These are phyloP conservation scores for Hydrophis major DNA, from an alignment of 2,797 vertebrate species.

Conservation along the genomic window DNA sequence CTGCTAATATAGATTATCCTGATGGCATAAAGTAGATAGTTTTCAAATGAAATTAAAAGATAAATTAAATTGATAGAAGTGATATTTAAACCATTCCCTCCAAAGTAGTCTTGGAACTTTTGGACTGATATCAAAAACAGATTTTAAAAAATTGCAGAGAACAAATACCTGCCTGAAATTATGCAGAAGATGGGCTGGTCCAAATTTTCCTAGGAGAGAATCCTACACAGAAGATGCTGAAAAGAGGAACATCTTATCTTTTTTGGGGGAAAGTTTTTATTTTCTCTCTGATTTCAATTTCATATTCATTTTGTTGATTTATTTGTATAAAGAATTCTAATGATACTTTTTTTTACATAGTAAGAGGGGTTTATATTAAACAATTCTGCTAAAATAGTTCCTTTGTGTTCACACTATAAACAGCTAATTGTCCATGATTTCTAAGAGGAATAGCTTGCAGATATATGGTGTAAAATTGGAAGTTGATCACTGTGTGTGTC, in stretches of 20 bases:
- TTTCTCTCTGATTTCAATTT: background rate
- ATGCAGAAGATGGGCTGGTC: background rate
- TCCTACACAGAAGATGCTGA: background rate
- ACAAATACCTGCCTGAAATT: background rate
- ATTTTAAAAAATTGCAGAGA: background rate
- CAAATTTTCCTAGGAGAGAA: background rate
- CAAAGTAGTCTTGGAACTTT: background rate
- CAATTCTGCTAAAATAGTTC: constrained; percentile 11
- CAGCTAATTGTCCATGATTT: background rate
- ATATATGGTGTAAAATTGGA: constrained; percentile 2
- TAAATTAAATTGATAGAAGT: background rate
- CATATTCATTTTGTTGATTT: background rate
- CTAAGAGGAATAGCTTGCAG: constrained; percentile 11
- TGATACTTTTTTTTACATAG: background rate
- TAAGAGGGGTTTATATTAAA: background rate
- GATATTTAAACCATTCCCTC: background rate
- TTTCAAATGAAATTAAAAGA: background rate
- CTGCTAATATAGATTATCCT: background rate
- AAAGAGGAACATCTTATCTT: background rate
- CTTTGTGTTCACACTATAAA: constrained; percentile 3
- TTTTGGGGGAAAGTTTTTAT: background rate
- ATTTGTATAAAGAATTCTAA: background rate
- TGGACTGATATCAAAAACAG: background rate
- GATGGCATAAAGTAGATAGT: background rate
- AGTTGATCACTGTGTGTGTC: constrained; percentile 33